These are phyloP conservation scores for Oenanthe melanoleuca DNA, from an alignment of 2,113 vertebrate species.

Conservation along the genomic window DNA sequence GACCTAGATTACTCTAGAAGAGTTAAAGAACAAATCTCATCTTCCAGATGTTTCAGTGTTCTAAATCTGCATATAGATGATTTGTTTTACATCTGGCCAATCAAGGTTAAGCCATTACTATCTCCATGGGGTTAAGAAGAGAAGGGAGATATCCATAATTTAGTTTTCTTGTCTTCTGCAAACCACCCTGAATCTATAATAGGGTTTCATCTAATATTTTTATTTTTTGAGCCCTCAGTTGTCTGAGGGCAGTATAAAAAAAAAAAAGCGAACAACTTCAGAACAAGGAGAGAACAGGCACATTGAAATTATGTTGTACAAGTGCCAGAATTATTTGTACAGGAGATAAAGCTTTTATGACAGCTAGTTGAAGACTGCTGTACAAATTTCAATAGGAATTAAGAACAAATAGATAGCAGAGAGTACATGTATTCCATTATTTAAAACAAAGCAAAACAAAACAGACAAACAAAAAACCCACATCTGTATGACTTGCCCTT, in stretches of 20 bases:
- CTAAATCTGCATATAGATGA: not conserved
- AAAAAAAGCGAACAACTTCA: not conserved
- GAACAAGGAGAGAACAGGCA: not conserved
- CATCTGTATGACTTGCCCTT: not conserved
- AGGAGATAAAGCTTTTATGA: conserved; percentile 19
- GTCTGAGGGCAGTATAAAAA: not conserved
- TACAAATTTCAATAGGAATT: conserved; percentile 16
- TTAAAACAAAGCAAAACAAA: not conserved
- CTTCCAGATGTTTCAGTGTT: not conserved
- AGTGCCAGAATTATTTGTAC: not conserved
- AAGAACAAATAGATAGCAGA: not conserved
- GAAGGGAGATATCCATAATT: not conserved
- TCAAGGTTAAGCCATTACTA: not conserved
- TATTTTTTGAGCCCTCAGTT: not conserved
- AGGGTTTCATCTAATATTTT: not conserved
- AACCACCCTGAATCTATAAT: not conserved
- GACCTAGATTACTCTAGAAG: not conserved
- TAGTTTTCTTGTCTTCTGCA: not conserved
- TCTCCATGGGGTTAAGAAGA: not conserved
- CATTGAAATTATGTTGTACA: not conserved
- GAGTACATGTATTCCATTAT: not conserved
- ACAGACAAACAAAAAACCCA: too few relatives aligned
- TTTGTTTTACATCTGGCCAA: not conserved
- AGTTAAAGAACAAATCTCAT: not conserved
- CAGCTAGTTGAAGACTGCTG: not conserved